Evolutionary conservation across 2,888 invertebrate species (phyloP), one percentile per base, ranked within the genome.

Genomic region (Orthosia gracilis): DNA sequence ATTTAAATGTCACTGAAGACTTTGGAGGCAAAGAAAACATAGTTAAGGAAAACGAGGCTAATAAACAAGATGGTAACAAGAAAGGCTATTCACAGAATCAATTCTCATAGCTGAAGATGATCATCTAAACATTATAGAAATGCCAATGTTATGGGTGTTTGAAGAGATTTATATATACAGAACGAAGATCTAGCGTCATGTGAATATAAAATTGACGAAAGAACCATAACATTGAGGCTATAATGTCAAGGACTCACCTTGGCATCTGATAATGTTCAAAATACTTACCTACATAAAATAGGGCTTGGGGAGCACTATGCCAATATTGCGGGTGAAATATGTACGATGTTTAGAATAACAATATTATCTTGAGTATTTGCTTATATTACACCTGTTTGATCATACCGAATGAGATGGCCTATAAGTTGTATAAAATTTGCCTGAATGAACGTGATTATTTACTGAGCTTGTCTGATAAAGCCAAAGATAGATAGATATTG

Each of bases 191-290:
- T 17, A 66, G 71, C 63, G 23, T 21, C 18, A 52, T 50, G 11
- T 75, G 85, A 78, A 83, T 85, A 78, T 75, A 75, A 82, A 82
- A n/a, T 52, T 65, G 62, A 69, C 17, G 13, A 66, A 57, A 9
- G 59, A 45, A 55, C 40, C 40, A 74, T 82, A 66, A 75, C 13
- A 66, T 12, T 23, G 4, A 47, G 55, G 4, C 63, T 61, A 64
- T 31, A 78, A 78, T 75, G 75, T 78, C 82, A 83, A 85, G 82
- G 73, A 78, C 66, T 84, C 72, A 69, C 72, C 80, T 72, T 76
- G 82, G 81, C 84, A 84, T 84, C 71, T 76, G 50, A 64, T 84
- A 80, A 84, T 84, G 84, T 62, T 76, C 45, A 52, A 47, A 78
- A 83, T 68, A 73, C 66, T 64, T 63, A 59, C 69, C 58, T 69